Percentiles rank a stretch among this genome's conserved stretches.
Evolutionary conservation across 2,113 vertebrate genomes (phyloP).

Genomic region (Lepidiolamprologus cunningtoni): DNA sequence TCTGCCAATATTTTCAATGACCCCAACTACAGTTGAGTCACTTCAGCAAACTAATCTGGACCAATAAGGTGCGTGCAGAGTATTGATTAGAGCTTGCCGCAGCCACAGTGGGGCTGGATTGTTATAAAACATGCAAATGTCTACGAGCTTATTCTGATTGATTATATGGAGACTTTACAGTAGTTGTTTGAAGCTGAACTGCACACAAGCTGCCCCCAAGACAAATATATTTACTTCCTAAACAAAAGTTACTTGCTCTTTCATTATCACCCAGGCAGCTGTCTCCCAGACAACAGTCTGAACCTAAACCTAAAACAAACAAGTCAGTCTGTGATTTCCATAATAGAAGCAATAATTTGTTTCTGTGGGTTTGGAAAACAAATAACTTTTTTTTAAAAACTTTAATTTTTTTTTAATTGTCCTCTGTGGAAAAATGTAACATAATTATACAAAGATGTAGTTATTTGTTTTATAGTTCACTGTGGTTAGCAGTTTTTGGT

Average conservation of each 20-base stretch:
- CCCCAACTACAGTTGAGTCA: neutral
- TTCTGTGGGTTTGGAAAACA: neutral
- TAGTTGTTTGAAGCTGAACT: neutral
- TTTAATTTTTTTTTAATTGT: neutral
- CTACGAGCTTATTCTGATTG: neutral
- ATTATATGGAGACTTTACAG: neutral
- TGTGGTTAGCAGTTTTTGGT: neutral
- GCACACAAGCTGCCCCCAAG: neutral
- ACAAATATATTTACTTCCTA: neutral
- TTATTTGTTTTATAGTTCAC: neutral
- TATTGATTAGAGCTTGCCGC: conserved; percentile 13
- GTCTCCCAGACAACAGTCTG: conserved; percentile 7
- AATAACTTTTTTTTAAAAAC: no score
- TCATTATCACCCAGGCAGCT: neutral
- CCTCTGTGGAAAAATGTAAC: neutral
- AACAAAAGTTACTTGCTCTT: neutral
- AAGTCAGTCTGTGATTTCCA: neutral
- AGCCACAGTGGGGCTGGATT: neutral
- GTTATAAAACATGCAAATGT: neutral
- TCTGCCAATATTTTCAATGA: conserved; percentile 31
- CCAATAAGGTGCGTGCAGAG: neutral
- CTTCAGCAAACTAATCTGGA: neutral
- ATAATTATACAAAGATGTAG: neutral
- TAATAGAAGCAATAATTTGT: neutral
- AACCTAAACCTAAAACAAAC: conserved; percentile 18